Base-by-base conservation (phyloP, 2,113 vertebrate genomes). In the Myotis brandtii region DNA sequence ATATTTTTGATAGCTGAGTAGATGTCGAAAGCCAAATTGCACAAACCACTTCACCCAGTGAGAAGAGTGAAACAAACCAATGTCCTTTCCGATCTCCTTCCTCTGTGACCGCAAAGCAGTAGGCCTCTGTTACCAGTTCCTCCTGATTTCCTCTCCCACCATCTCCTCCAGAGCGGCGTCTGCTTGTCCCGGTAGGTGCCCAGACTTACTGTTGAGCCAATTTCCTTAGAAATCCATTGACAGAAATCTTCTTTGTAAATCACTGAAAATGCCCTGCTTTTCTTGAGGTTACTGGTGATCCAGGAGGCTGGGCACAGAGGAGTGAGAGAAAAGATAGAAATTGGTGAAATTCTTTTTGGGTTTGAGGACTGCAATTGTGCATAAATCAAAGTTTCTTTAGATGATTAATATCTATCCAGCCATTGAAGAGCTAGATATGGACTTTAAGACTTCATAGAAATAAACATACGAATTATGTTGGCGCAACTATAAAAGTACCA, bases 1-100 rank as follows among this genome's bases (percentile, higher is more conserved):
- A 27, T 69, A 84, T 7, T 92, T 93, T 69, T 84, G 20, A n/a
- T 84, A 81, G 5, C 76, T 92, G 50, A 94, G 82, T 4, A 84
- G 75, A 50, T 56, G 40, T 76, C 17, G 69, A 30, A 86, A 85
- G 32, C 54, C 43, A 95, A 94, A 66, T 34, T 76, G 52, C 59
- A 89, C 3, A 21, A 32, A 72, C 40, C 72, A 30, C 64, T 90
- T 46, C 85, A 66, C 25, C 37, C 81, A 32, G 3, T 83, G 72
- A 91, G 66, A 75, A 86, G 8, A 84, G 4, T 52, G 64, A 94
- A 94, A 86, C 27, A 75, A 70, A 11, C 23, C 30, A 40, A 56
- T 13, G 5, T 73, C 10, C 89, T 14, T 62, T 34, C 30, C 4
- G 48, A 25, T 16, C 17, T 82, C 40, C 8, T 34, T 32, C 6